Evolutionary conservation across 2,797 vertebrate genomes (phyloP), one percentile per base, ranked within the genome.

Genomic region (Dryobates pubescens): DNA sequence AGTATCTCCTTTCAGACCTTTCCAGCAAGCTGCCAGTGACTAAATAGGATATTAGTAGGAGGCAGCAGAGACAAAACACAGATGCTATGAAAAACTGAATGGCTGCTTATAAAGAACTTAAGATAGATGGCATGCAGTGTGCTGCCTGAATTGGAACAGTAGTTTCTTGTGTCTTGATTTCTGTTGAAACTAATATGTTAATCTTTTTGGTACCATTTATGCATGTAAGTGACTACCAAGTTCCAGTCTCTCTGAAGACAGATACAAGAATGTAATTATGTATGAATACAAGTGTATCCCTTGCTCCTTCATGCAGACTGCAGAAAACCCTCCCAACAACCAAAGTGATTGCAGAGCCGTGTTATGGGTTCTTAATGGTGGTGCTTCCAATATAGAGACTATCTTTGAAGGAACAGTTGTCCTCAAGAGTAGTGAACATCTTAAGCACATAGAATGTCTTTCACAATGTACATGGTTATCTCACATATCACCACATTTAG

Each of bases 121-220:
- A 75, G 86, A 57, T 70, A 72, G 67, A 79, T 77, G 83, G 72
- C 32, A 27, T 82, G 70, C 43, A 58, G 85, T 78, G 38, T 82
- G 77, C 56, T 85, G 59, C 34, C 13, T 90, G 70, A 89, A 76
- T 58, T 93, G 45, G 57, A 43, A 76, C 49, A 74, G 57, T 67
- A 75, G 61, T 88, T 94, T 70, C 68, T 88, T 86, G 49, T 86
- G 51, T 86, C 80, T 88, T 86, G 65, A 74, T 90, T 96, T 94
- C 77, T 86, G 23, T 89, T 94, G 30, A 74, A 49, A 58, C 43
- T 87, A 51, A 68, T 77, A 53, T 91, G 77, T 89, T 93, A 81
- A 58, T 93, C 90, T 67, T 92, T 74, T 57, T n/a, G n/a, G 59
- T 83, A 71, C 59, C 74, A 54, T 65, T 59, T 49, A 65, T 86